Evolutionary conservation across 2,888 invertebrate species (phyloP).

Genomic region (Steromphala cineraria): DNA sequence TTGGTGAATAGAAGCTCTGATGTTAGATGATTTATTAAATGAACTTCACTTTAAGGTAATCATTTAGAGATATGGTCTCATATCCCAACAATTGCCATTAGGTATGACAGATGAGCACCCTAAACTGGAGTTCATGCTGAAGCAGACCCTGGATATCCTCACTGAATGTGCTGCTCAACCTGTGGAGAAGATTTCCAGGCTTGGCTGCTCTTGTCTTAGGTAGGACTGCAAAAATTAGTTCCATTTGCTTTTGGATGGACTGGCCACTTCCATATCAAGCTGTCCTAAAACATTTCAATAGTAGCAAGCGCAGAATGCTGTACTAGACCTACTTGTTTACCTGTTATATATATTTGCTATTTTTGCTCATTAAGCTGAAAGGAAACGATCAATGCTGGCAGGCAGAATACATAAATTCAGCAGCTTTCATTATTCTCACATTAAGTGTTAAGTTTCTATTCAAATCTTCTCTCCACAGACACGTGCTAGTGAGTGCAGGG

Average conservation of each 20-base stretch:
- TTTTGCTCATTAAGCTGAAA: too few relatives aligned
- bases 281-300: conserved; percentile 86
- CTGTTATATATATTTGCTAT: too few relatives aligned
- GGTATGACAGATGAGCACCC: conserved; percentile 37
- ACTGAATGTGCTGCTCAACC: conserved; percentile 94
- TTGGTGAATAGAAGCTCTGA: too few relatives aligned
- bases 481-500: conserved; percentile 84
- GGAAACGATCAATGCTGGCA: too few relatives aligned
- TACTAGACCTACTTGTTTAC: too few relatives aligned
- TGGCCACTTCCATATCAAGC: conserved; percentile 79
- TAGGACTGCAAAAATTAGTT: conserved; percentile 86
- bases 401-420: too few relatives aligned
- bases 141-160: conserved; percentile 88
- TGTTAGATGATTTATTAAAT: too few relatives aligned
- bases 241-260: conserved; percentile 89
- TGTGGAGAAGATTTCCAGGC: conserved; percentile 90
- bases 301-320: too few relatives aligned
- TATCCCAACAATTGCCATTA: conserved; percentile 11
- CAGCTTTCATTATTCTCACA: neutral
- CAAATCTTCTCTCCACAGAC: conserved; percentile 53
- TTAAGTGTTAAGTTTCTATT: too few relatives aligned
- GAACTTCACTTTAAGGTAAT: too few relatives aligned
- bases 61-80: too few relatives aligned
- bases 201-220: conserved; percentile 93
- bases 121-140: conserved; percentile 84